A percentile compares a stretch with the other conserved stretches of the same genome.
These are phyloP conservation scores for Berghia stephanieae DNA, from an alignment of 1,140 invertebrate species.

Conservation along the genomic window DNA sequence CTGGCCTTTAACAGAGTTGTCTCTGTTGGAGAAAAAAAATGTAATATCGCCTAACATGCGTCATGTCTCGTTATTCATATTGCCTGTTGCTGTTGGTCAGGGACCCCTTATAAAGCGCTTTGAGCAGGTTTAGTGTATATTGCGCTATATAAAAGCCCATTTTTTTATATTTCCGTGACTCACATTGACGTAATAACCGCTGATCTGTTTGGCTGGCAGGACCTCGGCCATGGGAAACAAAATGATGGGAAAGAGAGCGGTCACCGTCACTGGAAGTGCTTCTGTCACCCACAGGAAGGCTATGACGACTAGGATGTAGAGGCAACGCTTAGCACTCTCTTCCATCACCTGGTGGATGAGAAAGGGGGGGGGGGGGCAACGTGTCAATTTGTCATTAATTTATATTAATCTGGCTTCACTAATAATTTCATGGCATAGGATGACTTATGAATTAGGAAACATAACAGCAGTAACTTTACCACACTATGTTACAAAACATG, in stretches of 20 bases:
- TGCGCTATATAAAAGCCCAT: background rate
- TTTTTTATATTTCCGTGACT: background rate
- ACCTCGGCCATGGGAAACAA: conserved; percentile 67
- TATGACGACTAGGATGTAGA: conserved; percentile 72
- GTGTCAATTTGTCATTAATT: background rate
- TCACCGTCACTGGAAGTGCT: conserved; percentile 67
- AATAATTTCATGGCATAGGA: too few relatives aligned
- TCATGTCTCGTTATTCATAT: background rate
- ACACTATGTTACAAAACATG: too few relatives aligned
- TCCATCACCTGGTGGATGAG: too few relatives aligned
- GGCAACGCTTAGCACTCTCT: conserved; percentile 70
- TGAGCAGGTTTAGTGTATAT: background rate
- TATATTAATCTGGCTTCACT: too few relatives aligned
- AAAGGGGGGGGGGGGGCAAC: too few relatives aligned
- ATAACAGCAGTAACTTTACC: too few relatives aligned
- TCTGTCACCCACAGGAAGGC: conserved; percentile 66
- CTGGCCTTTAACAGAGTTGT: too few relatives aligned
- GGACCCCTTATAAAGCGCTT: background rate
- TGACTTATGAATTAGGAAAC: too few relatives aligned
- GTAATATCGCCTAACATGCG: background rate
- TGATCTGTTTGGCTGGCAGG: conserved; percentile 54
- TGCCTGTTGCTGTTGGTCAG: background rate
- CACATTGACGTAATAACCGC: conserved; percentile 63
- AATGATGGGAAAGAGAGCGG: conserved; percentile 67
- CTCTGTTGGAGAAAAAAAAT: too few relatives aligned